Evolutionary conservation across 1,140 invertebrate genomes (phyloP).

Genomic region (Aphis gossypii): DNA sequence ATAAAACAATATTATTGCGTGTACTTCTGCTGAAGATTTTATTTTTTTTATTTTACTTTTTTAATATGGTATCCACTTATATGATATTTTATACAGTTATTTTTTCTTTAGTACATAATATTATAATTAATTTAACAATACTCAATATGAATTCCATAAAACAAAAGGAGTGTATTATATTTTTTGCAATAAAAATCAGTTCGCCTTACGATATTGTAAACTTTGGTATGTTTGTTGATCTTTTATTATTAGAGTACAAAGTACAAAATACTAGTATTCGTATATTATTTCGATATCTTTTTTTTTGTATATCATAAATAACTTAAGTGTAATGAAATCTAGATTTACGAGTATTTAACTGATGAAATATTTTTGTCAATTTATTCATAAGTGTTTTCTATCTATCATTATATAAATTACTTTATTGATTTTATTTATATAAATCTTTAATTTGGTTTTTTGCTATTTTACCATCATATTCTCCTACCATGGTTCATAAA

Average conservation of each 20-base stretch:
- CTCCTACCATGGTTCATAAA: background rate
- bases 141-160: background rate
- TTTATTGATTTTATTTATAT: background rate
- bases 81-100: background rate
- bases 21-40: background rate
- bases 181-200: background rate
- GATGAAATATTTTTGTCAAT: background rate
- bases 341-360: background rate
- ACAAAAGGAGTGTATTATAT: background rate
- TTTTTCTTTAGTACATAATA: background rate
- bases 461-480: background rate
- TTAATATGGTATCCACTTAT: background rate
- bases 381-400: background rate
- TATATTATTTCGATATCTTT: background rate
- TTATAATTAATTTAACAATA: background rate
- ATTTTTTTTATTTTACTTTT: background rate
- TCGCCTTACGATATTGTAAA: background rate
- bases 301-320: background rate
- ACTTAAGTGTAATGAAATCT: background rate
- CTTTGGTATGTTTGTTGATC: background rate
- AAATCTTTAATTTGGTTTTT: background rate
- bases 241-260: background rate
- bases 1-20: background rate
- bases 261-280: background rate
- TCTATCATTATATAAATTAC: background rate